phyloP scores from a whole-genome alignment of 2,113 vertebrate genomes.

The Petrocephalus microphthalmus region DNA sequence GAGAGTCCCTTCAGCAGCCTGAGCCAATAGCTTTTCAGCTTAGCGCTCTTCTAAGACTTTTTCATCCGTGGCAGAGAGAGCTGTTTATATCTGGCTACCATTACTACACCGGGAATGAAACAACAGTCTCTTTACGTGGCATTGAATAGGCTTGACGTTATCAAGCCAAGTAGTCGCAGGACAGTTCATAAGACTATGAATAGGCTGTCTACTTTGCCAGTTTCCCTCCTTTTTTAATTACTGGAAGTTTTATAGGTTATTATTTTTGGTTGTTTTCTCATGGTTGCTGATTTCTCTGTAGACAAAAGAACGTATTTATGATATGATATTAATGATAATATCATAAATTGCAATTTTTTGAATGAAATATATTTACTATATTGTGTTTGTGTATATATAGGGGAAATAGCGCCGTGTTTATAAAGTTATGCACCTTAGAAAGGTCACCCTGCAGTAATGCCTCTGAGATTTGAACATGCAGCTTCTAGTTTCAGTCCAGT shows the following conservation, averaged over 20 bases:
- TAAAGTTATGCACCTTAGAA: not conserved
- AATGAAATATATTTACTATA: not conserved
- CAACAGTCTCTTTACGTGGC: not conserved
- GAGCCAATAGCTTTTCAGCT: slow-evolving; percentile 4
- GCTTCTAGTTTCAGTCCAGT: not conserved
- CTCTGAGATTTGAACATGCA: not conserved
- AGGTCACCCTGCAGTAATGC: not conserved
- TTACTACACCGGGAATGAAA: not conserved
- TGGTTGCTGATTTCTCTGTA: not conserved
- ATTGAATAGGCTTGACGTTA: not conserved
- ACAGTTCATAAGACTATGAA: not conserved
- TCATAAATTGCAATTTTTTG: not conserved
- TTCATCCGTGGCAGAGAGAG: slow-evolving; percentile 9
- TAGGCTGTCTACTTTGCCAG: not conserved
- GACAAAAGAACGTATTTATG: not conserved
- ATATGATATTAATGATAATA: not conserved
- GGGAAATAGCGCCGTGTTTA: too few species aligned
- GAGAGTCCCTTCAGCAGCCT: not conserved
- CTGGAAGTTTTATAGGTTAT: not conserved
- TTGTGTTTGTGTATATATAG: not conserved
- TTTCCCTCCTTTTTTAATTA: not conserved
- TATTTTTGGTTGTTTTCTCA: too few species aligned
- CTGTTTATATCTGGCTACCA: slow-evolving; percentile 3
- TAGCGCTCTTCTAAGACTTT: not conserved
- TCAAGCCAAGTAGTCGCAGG: not conserved